phyloP scores from a whole-genome alignment of 2,888 invertebrate species.

The Aelia acuminata region DNA sequence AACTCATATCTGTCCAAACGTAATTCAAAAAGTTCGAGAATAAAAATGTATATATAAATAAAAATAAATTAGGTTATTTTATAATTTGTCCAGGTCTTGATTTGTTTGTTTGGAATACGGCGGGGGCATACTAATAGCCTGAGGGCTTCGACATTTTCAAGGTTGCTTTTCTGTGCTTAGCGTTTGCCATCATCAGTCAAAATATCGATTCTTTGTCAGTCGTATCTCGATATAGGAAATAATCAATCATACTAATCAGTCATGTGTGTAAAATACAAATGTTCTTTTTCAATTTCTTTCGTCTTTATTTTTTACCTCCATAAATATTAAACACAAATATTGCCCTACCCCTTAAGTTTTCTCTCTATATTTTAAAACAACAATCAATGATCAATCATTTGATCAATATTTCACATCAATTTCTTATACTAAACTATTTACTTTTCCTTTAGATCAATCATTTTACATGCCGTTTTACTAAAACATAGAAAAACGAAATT shows the following conservation, averaged over 20 bases:
- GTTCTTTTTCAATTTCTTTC: neutral
- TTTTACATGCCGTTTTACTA: no score
- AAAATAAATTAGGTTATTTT: neutral
- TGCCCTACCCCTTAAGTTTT: neutral
- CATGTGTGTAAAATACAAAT: neutral
- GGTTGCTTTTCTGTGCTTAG: neutral
- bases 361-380: no score
- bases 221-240: neutral
- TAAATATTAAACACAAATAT: neutral
- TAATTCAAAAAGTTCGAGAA: neutral
- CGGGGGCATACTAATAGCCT: neutral
- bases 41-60: neutral
- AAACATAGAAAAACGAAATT: no score
- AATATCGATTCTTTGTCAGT: constrained; percentile 27
- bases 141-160: constrained; percentile 5
- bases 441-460: no score
- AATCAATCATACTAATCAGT: constrained; percentile 5
- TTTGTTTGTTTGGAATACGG: neutral
- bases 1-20: neutral
- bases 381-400: no score
- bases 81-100: neutral
- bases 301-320: neutral
- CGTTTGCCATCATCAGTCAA: constrained; percentile 18
- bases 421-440: no score
- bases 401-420: no score